A percentile compares a stretch with the other conserved stretches of the same genome.
Evolutionary conservation across 2,888 invertebrate genomes (phyloP).

Genomic region (Lasioglossum marginatum): DNA sequence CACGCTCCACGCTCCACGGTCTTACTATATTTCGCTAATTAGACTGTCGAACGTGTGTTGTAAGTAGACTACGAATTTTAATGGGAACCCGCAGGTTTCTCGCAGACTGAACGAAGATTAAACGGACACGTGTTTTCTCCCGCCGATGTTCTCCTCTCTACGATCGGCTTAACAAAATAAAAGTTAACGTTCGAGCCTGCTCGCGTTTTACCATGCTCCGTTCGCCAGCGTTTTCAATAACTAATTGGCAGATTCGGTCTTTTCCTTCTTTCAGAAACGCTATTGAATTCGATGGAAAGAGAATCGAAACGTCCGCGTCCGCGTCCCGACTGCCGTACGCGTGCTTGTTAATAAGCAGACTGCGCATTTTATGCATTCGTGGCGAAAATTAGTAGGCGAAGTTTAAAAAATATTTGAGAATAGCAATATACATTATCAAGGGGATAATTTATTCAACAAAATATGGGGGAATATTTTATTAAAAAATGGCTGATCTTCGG

Average conservation of each 20-base stretch:
- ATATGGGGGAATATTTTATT: no score
- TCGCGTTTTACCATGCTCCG: background rate
- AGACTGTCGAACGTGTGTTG: conserved; percentile 4
- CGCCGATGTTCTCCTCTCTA: background rate
- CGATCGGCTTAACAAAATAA: background rate
- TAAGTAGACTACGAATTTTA: conserved; percentile 6
- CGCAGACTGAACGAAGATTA: background rate
- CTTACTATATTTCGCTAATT: conserved; percentile 8
- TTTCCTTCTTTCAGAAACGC: background rate
- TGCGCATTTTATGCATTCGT: background rate
- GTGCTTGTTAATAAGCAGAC: background rate
- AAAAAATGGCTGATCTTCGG: no score
- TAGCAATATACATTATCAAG: no score
- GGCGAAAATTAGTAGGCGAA: no score
- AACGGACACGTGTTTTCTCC: background rate
- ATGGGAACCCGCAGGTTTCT: background rate
- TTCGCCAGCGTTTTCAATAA: background rate
- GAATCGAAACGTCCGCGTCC: no score
- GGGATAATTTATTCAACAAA: no score
- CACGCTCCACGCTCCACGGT: background rate
- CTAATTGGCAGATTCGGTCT: background rate
- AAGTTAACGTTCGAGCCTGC: background rate
- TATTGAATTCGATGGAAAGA: background rate
- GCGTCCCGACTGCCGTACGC: background rate
- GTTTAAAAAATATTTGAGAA: no score